Base-by-base conservation (phyloP, 2,113 vertebrate species). In the Ancistrus triradiatus region DNA sequence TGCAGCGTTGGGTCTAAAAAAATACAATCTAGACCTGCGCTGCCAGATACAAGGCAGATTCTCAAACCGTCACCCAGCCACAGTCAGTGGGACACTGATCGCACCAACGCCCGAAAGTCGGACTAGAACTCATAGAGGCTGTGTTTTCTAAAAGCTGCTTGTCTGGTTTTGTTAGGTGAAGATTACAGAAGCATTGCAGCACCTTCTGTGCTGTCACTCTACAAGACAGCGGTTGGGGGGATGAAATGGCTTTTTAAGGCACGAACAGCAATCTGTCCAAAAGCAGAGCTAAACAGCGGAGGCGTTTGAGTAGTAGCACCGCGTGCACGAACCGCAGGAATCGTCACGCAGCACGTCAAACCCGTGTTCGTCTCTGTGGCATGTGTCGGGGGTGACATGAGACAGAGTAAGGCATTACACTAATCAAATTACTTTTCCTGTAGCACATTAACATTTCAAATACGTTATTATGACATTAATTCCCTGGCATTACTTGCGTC, bases 201-300 rank as follows among this genome's bases (percentile, higher is more conserved):
- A 58, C 25, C 51, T 15, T 38, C 35, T 21, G 35, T 24, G 35
- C 13, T 33, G 25, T 56, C 31, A 11, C 49, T 59, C 43, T 11
- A 49, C 31, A 38, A 22, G 42, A 35, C 40, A 62, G 40, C 27
- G 15, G 21, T 51, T 66, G 21, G 42, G 53, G 48, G 43, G 31
- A 60, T n/a, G 27, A 37, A 44, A 63, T 52, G 38, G 22, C 27
- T 10, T 2, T 21, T 27, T 47, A 14, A 14, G 44, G 14, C 51
- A n/a, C n/a, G n/a, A n/a, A 27, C 35, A 14, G 49, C 74, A 75
- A 84, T 81, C 81, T 81, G 79, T 76, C 72, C 68, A 53, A 71
- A 70, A 69, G 70, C 58, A 76, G 74, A 75, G 72, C 70, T 70
- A 73, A 76, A 80, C 70, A 80, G 64, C 74, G 61, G 46, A 75